Evolutionary conservation across 2,888 invertebrate species (phyloP).

Genomic region (Argyresthia albistria): DNA sequence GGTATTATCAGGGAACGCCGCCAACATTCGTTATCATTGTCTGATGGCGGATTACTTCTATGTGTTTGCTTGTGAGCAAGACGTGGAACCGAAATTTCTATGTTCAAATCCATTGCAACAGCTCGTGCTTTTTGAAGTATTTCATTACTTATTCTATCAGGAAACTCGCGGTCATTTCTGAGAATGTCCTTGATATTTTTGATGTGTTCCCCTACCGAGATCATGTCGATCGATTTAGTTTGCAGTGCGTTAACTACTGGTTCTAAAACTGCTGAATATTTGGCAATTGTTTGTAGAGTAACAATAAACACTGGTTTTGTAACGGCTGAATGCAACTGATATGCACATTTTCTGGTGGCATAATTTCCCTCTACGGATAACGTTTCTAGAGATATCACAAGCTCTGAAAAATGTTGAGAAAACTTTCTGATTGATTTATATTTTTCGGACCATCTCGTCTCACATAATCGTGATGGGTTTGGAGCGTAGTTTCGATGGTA

Average conservation of each 20-base stretch:
- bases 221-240: conserved; percentile 2
- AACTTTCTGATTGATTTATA: too few species aligned
- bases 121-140: conserved; percentile 1
- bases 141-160: conserved; percentile 3
- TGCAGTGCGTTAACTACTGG: too few species aligned
- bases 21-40: conserved; percentile 7
- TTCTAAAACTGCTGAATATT: conserved; percentile 6
- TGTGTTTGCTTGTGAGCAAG: too few species aligned
- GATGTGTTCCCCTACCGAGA: conserved; percentile 3
- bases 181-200: neutral
- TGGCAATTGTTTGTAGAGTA: conserved; percentile 2
- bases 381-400: conserved; percentile 9
- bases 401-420: conserved; percentile 5
- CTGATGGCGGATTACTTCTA: conserved; percentile 2
- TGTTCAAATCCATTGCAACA: conserved; percentile 1
- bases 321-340: conserved; percentile 8
- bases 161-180: conserved; percentile 3
- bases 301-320: conserved; percentile 2
- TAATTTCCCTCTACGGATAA: conserved; percentile 9
- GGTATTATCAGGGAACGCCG: conserved; percentile 2
- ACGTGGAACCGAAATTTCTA: too few species aligned
- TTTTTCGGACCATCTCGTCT: too few species aligned
- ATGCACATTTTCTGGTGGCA: conserved; percentile 9
- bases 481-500: too few species aligned
- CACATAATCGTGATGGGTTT: too few species aligned